Conservation (phyloP, 2,888 invertebrate genomes). For the Trachelus iudaicus region DNA sequence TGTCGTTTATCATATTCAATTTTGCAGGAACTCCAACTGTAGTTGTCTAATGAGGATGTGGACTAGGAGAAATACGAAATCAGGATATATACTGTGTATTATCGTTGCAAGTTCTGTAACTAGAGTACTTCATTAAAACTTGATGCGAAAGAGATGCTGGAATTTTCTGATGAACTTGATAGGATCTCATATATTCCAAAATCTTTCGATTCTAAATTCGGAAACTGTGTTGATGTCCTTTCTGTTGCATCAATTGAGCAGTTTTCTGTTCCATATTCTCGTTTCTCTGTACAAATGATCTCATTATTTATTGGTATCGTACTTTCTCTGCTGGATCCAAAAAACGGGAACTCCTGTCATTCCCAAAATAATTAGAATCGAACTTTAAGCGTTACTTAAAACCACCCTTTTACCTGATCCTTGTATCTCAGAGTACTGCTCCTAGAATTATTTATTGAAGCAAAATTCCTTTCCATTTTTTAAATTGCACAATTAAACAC, state of each 20-base stretch:
- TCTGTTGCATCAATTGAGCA: neutral
- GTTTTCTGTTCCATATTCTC: neutral
- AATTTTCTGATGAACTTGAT: neutral
- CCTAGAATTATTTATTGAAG: neutral
- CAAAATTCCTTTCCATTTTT: neutral
- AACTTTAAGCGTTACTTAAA: neutral
- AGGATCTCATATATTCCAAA: neutral
- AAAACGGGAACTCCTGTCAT: neutral
- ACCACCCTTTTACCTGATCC: neutral
- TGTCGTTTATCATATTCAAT: conserved; percentile 20
- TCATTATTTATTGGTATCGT: neutral
- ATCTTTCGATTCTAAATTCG: too few relatives aligned
- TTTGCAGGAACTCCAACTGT: neutral
- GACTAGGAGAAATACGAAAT: neutral
- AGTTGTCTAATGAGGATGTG: neutral
- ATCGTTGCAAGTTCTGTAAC: neutral
- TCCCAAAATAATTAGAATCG: neutral
- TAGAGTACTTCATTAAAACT: neutral
- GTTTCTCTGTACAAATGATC: neutral
- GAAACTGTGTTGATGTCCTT: too few relatives aligned
- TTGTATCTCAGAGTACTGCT: neutral
- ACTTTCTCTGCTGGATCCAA: neutral
- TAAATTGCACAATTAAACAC: neutral
- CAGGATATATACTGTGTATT: neutral
- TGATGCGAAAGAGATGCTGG: neutral